Percentiles rank a stretch among this genome's conserved stretches.
Conservation (phyloP, 2,797 vertebrate genomes). For the Manis javanica region DNA sequence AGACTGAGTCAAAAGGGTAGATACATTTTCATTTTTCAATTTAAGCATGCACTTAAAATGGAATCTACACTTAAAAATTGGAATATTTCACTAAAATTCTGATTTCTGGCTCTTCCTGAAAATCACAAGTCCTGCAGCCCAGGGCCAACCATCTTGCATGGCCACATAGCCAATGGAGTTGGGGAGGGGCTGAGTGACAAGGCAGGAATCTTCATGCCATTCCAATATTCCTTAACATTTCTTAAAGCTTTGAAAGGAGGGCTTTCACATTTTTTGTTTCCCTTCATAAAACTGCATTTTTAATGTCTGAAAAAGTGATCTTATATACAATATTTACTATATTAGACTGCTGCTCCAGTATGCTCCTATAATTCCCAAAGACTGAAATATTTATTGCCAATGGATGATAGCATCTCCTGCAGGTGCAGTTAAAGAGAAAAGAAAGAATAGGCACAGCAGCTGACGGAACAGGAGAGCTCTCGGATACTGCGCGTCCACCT, state of each 20-base stretch:
- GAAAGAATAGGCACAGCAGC: rapidly evolving
- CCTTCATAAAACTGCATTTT: neutral
- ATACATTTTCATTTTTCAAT: neutral
- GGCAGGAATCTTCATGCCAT: no score
- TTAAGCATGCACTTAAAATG: neutral
- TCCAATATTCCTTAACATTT: neutral
- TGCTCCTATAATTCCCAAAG: neutral
- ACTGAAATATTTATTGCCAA: neutral
- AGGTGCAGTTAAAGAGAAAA: neutral
- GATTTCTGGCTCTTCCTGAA: neutral
- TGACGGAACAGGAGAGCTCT: neutral
- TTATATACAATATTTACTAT: neutral
- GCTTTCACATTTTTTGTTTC: neutral
- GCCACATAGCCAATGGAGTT: neutral
- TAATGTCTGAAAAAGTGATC: neutral
- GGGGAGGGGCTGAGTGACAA: no score
- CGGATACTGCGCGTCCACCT: rapidly evolving
- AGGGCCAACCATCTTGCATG: neutral
- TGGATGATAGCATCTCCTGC: no score
- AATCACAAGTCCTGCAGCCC: neutral
- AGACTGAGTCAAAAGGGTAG: neutral
- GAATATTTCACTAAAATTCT: neutral
- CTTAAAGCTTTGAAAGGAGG: neutral
- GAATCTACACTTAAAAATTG: neutral
- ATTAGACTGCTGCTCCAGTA: neutral